Evolutionary conservation across 2,888 invertebrate genomes (phyloP).

Genomic region (Scelioninae gen. 1): DNA sequence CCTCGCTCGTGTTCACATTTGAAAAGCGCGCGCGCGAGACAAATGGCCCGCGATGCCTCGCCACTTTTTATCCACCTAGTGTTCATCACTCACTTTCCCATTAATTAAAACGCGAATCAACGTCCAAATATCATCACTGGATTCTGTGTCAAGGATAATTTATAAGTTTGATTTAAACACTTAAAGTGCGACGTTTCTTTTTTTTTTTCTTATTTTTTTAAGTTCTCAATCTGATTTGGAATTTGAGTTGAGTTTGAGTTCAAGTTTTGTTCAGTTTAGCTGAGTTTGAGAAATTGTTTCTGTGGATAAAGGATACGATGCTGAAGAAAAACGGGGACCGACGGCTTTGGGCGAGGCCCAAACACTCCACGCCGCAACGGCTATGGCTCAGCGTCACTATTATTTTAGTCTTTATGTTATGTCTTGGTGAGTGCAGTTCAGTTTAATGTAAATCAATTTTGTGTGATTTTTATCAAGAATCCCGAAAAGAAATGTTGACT

Average conservation of each 20-base stretch:
- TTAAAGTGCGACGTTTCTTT: background rate
- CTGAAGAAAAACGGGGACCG: constrained; percentile 52
- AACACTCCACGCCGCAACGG: background rate
- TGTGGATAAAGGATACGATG: constrained; percentile 37
- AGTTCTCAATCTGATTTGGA: background rate
- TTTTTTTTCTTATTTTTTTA: background rate
- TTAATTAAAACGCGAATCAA: too few species aligned
- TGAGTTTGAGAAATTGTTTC: too few species aligned
- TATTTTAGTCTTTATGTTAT: constrained; percentile 18
- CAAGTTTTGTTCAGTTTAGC: background rate
- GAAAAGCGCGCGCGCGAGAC: constrained; percentile 31
- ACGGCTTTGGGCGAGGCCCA: constrained; percentile 60
- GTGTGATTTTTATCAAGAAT: too few species aligned
- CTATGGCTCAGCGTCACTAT: background rate
- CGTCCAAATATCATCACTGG: too few species aligned
- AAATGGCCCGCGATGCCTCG: constrained; percentile 29
- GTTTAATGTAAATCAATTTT: too few species aligned
- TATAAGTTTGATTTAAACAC: too few species aligned
- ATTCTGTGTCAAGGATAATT: too few species aligned
- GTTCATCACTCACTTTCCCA: too few species aligned
- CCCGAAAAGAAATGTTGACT: too few species aligned
- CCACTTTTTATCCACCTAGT: background rate
- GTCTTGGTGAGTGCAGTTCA: constrained; percentile 47
- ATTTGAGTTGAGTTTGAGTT: constrained; percentile 2
- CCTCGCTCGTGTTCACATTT: background rate